These are phyloP conservation scores for Mystacornis crossleyi DNA, from an alignment of 2,113 vertebrate species.

Conservation along the genomic window DNA sequence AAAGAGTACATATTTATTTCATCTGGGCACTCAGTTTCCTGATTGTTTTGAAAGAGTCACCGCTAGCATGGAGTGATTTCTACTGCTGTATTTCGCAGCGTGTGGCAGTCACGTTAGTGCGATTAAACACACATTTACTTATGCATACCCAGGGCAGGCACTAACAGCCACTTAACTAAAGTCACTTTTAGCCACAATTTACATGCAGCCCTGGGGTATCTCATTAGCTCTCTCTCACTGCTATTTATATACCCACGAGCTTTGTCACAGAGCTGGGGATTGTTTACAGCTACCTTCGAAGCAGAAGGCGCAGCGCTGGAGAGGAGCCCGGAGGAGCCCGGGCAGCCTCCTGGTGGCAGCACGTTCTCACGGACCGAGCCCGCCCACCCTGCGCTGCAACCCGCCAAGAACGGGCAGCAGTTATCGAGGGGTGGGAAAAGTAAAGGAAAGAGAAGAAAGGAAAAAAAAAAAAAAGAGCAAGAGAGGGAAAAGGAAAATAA, in stretches of 20 bases:
- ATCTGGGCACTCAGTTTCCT: neutral
- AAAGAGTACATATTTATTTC: neutral
- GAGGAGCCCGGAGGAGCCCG: rapidly evolving
- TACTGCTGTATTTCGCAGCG: neutral
- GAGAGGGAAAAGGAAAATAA: rapidly evolving
- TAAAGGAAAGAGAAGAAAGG: rapidly evolving
- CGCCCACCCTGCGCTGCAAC: rapidly evolving
- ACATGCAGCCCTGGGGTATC: neutral
- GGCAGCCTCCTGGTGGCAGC: constrained; percentile 44
- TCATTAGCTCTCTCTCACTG: neutral
- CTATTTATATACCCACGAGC: neutral
- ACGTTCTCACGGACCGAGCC: neutral
- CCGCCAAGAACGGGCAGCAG: rapidly evolving
- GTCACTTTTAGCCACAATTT: neutral
- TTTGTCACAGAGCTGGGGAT: neutral
- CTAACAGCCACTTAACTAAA: neutral
- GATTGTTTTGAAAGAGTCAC: neutral
- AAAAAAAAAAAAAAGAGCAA: rapidly evolving
- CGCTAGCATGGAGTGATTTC: rapidly evolving
- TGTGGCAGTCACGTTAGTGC: neutral
- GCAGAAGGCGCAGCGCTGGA: neutral
- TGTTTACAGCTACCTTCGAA: rapidly evolving
- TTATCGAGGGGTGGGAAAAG: rapidly evolving
- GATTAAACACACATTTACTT: neutral
- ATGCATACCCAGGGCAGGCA: neutral